A percentile compares a stretch with the other conserved stretches of the same genome.
Evolutionary conservation across 23 tunicate genomes (phyloP).

Genomic region (Ascidia mentula): DNA sequence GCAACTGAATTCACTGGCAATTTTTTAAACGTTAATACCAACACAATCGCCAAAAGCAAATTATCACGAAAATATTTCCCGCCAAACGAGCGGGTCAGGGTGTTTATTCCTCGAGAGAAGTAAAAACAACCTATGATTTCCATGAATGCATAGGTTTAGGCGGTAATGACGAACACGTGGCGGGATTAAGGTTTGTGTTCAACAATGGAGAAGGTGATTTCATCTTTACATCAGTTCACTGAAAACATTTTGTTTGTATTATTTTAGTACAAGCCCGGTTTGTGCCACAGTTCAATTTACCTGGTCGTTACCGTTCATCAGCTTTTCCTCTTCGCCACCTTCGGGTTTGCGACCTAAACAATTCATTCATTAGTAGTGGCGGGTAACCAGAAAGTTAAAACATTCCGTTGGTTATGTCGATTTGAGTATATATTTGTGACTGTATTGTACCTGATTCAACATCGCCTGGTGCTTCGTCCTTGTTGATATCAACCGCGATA

Average conservation of each 20-base stretch:
- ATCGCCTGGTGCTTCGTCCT: conserved; percentile 51
- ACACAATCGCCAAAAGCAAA: no score
- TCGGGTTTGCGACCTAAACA: conserved; percentile 8
- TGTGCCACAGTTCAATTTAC: not conserved
- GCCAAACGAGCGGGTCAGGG: no score
- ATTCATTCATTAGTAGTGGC: no score
- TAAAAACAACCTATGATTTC: not conserved
- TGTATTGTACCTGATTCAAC: conserved; percentile 38
- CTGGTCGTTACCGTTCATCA: conserved; percentile 28
- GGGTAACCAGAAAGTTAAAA: no score
- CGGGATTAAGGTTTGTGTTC: not conserved
- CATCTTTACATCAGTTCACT: not conserved
- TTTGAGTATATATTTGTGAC: no score
- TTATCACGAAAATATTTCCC: no score
- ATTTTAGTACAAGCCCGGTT: no score
- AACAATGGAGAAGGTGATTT: not conserved
- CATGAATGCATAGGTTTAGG: not conserved
- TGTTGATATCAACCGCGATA: conserved; percentile 65
- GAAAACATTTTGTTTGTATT: not conserved
- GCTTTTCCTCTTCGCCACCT: conserved; percentile 12
- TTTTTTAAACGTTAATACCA: no score
- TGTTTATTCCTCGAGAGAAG: not conserved
- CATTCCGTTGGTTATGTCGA: no score
- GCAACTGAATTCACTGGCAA: not conserved
- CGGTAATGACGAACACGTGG: conserved; percentile 11